Base-by-base conservation (phyloP, 2,888 invertebrate genomes). In the Agriopis marginaria region DNA sequence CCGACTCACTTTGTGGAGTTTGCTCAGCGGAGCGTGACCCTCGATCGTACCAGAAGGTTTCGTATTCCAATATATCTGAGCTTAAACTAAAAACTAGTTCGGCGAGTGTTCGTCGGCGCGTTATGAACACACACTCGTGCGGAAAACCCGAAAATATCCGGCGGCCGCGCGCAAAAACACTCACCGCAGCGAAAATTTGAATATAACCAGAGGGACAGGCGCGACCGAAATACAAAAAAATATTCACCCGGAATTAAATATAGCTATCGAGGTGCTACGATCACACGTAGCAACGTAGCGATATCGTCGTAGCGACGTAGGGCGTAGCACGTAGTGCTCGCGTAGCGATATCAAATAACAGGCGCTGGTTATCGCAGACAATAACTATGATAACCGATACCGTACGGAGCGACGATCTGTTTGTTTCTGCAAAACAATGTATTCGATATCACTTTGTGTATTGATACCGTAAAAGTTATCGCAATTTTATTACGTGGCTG, bases 71-170 rank as follows among this genome's bases (percentile, higher is more conserved):
- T 47, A 63, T 55, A 47, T 50, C n/a, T 50, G 56, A 50, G 23
- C 49, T 64, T 40, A 56, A 50, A 64, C 49, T 42, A 49, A 54
- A 56, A 64, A 56, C 56, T 64, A 58, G 56, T 39, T 50, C 56
- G 32, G 32, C 32, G 23, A 12, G 51, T 14, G 50, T 14, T 65
- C 51, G 45, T 39, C 55, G 45, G 32, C 58, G 51, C 51, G 58
- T 51, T 44, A 47, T 51, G 12, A 58, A 50, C n/a, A 17, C 23
- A 49, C 64, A 40, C 55, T 64, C 53, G 60, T 17, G 54, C 56
- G 64, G 60, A 69, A 68, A 59, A 69, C 45, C 63, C 56, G 60
- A 50, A 61, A 61, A 65, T 51, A 65, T 58, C 58, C 64, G 56
- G 56, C 61, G 56, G 49, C 10, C 60, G 58, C 50, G 32, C 55